These are phyloP conservation scores for Glomeris maerens DNA, from an alignment of 1,140 invertebrate genomes.

Conservation along the genomic window DNA sequence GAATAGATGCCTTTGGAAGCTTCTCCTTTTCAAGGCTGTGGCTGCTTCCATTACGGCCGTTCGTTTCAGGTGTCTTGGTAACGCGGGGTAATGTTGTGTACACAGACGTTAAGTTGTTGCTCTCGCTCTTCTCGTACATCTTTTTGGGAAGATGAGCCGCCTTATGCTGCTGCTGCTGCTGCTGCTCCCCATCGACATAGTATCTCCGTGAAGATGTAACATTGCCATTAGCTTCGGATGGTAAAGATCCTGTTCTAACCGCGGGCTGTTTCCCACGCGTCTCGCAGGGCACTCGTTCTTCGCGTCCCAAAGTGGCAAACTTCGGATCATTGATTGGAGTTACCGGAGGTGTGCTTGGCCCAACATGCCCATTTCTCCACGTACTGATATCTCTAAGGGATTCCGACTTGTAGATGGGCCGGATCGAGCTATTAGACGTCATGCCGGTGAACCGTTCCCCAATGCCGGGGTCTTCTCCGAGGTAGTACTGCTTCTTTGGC, in stretches of 20 bases:
- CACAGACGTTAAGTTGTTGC: no score
- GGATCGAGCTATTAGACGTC: neutral
- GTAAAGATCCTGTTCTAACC: no score
- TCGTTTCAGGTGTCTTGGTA: no score
- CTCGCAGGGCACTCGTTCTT: no score
- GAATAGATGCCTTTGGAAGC: neutral
- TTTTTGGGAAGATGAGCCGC: neutral
- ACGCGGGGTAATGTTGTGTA: no score
- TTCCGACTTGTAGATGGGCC: neutral
- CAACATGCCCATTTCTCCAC: no score
- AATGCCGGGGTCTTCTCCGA: neutral
- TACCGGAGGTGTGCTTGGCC: no score
- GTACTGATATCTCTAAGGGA: neutral
- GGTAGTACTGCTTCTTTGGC: neutral
- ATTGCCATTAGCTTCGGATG: neutral
- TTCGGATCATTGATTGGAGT: no score
- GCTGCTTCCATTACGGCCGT: no score
- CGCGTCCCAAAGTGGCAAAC: neutral
- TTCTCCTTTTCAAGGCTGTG: neutral
- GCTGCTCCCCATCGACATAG: neutral
- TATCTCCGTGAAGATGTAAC: neutral
- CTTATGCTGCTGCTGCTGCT: neutral
- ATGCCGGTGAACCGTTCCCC: neutral
- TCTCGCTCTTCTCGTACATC: neutral
- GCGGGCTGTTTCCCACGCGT: no score